These are phyloP conservation scores for Phania funesta DNA, from an alignment of 2,888 invertebrate species.

Conservation along the genomic window DNA sequence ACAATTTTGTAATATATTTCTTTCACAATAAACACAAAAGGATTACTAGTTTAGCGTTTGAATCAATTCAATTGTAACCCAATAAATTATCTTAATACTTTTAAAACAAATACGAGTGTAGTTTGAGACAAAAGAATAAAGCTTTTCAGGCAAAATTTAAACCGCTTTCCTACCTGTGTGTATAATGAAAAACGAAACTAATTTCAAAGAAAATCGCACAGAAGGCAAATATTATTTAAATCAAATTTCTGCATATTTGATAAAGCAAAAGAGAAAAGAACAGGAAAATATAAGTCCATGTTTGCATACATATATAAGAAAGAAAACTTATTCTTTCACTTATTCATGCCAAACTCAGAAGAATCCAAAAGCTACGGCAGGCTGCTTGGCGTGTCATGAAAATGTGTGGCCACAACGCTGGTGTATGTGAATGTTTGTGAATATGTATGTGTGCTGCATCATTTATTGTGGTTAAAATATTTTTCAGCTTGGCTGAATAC, in stretches of 20 bases:
- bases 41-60: conserved; percentile 12
- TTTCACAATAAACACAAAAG: not conserved
- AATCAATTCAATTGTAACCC: conserved; percentile 63
- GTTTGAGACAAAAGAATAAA: conserved; percentile 43
- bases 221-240: conserved; percentile 73
- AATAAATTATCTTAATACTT: conserved; percentile 63
- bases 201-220: conserved; percentile 58
- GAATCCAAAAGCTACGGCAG: conserved; percentile 1
- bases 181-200: conserved; percentile 60
- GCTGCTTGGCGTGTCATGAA: conserved; percentile 10
- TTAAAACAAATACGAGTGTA: conserved; percentile 46
- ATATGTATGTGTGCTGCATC: conserved; percentile 9
- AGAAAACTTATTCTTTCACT: conserved; percentile 39
- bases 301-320: not conserved
- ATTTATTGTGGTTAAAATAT: conserved; percentile 58
- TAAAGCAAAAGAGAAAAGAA: not conserved
- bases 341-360: conserved; percentile 57
- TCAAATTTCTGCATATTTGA: conserved; percentile 77
- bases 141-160: conserved; percentile 61
- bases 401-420: not conserved
- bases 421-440: not conserved
- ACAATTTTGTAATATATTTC: not conserved
- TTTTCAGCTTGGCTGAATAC: conserved; percentile 54
- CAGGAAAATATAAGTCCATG: not conserved
- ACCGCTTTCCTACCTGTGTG: conserved; percentile 39